A percentile compares a stretch with the other conserved stretches of the same genome.
Evolutionary conservation across 2,113 vertebrate genomes (phyloP).

Genomic region (Apodemus sylvaticus): DNA sequence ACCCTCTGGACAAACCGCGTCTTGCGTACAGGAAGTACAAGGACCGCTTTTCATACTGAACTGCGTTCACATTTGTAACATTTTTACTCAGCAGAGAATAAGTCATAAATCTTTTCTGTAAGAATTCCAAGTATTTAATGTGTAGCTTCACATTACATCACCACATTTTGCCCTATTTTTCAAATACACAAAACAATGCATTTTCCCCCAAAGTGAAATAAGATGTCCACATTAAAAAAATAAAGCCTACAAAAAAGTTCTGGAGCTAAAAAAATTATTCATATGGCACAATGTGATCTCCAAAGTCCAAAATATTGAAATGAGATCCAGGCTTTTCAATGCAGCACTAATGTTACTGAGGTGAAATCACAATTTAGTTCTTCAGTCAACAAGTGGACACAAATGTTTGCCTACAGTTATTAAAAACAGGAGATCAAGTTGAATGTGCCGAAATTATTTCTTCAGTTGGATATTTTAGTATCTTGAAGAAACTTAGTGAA

Average conservation of each 20-base stretch:
- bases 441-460: constrained; percentile 81
- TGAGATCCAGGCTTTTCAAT: constrained; percentile 82
- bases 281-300: constrained; percentile 88
- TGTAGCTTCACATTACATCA: constrained; percentile 88
- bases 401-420: constrained; percentile 83
- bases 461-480: constrained; percentile 70
- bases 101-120: constrained; percentile 84
- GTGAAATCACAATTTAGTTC: constrained; percentile 86
- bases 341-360: constrained; percentile 82
- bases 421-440: constrained; percentile 84
- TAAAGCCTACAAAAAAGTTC: constrained; percentile 91
- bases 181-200: constrained; percentile 87
- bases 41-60: constrained; percentile 76
- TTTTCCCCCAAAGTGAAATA: constrained; percentile 88
- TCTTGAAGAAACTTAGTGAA: constrained; percentile 80
- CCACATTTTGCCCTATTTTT: constrained; percentile 84
- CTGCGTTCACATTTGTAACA: constrained; percentile 54
- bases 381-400: constrained; percentile 84
- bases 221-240: constrained; percentile 92
- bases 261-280: constrained; percentile 88
- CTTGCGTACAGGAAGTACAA: constrained; percentile 81
- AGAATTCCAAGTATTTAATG: constrained; percentile 85
- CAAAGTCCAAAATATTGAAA: constrained; percentile 83
- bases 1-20: constrained; percentile 72
- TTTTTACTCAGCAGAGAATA: constrained; percentile 76